Percentiles rank a stretch among this genome's conserved stretches.
These are phyloP conservation scores for Druon quercuslanigerum DNA, from an alignment of 1,140 invertebrate species.

Conservation along the genomic window DNA sequence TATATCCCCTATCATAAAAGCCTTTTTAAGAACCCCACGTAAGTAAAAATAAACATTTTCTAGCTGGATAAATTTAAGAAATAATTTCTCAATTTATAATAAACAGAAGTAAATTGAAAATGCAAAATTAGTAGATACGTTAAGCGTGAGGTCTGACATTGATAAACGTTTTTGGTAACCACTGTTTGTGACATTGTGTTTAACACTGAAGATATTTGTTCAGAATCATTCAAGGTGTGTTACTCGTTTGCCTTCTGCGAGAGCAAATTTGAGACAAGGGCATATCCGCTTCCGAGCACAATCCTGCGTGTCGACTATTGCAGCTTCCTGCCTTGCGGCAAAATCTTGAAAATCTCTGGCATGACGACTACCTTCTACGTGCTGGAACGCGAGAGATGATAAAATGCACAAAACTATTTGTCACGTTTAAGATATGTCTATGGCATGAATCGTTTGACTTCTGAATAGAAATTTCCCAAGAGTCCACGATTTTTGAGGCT, in stretches of 20 bases:
- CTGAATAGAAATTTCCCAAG: too few relatives aligned
- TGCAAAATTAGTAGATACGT: too few relatives aligned
- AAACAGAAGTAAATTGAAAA: too few relatives aligned
- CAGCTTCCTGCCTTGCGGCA: not conserved
- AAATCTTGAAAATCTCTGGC: not conserved
- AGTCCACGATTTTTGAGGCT: too few relatives aligned
- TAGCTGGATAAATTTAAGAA: too few relatives aligned
- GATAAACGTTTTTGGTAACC: too few relatives aligned
- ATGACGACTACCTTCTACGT: not conserved
- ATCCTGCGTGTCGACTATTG: not conserved
- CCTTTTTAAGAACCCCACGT: too few relatives aligned
- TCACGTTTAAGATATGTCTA: not conserved
- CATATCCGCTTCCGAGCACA: conserved; percentile 12
- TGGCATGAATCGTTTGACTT: not conserved
- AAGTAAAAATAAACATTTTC: too few relatives aligned
- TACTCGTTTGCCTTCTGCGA: not conserved
- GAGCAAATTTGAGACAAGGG: conserved; percentile 16
- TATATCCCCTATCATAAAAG: too few relatives aligned
- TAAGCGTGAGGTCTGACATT: too few relatives aligned
- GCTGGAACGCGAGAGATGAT: not conserved
- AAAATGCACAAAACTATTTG: not conserved
- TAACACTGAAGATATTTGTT: not conserved
- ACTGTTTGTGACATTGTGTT: not conserved
- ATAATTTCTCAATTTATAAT: too few relatives aligned
- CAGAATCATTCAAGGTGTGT: not conserved